A percentile compares a stretch with the other conserved stretches of the same genome.
phyloP scores from a whole-genome alignment of 2,888 invertebrate species.

The Agonopterix arenella region DNA sequence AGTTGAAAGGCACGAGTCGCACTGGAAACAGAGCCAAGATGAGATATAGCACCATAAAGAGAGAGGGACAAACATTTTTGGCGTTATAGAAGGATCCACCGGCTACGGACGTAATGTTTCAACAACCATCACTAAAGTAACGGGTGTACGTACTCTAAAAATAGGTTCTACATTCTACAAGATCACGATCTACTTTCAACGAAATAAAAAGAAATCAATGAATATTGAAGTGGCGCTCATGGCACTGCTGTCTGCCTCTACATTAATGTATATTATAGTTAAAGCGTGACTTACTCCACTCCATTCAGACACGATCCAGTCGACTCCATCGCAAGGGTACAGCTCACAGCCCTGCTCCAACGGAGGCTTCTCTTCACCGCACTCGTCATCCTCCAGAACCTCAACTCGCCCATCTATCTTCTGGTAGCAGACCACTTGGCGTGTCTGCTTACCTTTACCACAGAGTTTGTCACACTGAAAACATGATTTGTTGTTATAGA shows the following conservation, averaged over 20 bases:
- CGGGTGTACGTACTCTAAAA: too few relatives aligned
- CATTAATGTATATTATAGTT: neutral
- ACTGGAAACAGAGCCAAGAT: constrained; percentile 68
- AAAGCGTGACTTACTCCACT: constrained; percentile 81
- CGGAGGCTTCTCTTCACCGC: constrained; percentile 82
- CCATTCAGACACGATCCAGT: constrained; percentile 94
- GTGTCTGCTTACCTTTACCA: constrained; percentile 89
- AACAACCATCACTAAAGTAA: too few relatives aligned
- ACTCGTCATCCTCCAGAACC: constrained; percentile 80
- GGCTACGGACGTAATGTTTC: too few relatives aligned
- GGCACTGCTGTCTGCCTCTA: too few relatives aligned
- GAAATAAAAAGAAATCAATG: too few relatives aligned
- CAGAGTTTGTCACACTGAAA: constrained; percentile 91
- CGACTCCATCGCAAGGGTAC: constrained; percentile 92
- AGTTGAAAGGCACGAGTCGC: constrained; percentile 86
- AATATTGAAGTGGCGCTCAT: too few relatives aligned
- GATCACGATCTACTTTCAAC: too few relatives aligned
- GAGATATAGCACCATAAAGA: neutral
- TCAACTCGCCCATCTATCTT: constrained; percentile 80
- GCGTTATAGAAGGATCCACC: too few relatives aligned
- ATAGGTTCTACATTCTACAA: too few relatives aligned
- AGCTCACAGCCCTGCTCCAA: constrained; percentile 83
- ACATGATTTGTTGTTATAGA: too few relatives aligned
- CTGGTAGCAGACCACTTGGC: constrained; percentile 88
- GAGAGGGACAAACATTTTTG: too few relatives aligned